These are phyloP conservation scores for Ochropleura plecta DNA, from an alignment of 2,888 invertebrate species.

Conservation along the genomic window DNA sequence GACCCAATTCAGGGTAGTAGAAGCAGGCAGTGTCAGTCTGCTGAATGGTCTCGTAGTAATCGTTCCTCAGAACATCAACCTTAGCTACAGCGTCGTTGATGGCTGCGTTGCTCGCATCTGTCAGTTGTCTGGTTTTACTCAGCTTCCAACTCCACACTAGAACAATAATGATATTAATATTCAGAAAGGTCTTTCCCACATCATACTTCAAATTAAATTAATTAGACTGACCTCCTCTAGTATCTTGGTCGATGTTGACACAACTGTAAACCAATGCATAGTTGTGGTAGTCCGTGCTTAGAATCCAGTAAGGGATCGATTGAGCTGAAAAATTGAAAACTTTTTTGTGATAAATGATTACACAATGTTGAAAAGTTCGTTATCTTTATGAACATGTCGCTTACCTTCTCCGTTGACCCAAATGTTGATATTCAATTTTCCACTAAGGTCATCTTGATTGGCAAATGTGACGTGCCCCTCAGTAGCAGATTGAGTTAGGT, in stretches of 20 bases:
- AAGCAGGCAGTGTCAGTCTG: conserved; percentile 79
- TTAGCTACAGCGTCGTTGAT: conserved; percentile 72
- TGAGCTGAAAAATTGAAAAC: conserved; percentile 65
- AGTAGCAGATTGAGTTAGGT: conserved; percentile 65
- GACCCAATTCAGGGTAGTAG: conserved; percentile 74
- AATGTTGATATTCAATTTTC: conserved; percentile 71
- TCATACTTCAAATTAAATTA: neutral
- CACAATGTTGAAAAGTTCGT: conserved; percentile 8
- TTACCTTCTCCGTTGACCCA: conserved; percentile 40
- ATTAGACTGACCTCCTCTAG: conserved; percentile 70
- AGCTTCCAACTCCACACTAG: conserved; percentile 79
- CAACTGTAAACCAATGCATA: conserved; percentile 92
- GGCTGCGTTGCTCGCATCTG: conserved; percentile 60
- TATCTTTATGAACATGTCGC: conserved; percentile 48
- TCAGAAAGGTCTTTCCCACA: neutral
- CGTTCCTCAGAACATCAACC: conserved; percentile 72
- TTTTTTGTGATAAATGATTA: neutral
- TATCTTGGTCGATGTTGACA: conserved; percentile 73
- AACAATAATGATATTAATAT: conserved; percentile 5
- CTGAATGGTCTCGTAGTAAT: conserved; percentile 73
- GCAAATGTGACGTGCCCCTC: conserved; percentile 67
- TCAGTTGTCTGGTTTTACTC: conserved; percentile 73
- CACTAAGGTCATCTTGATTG: conserved; percentile 70
- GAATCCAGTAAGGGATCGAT: conserved; percentile 76
- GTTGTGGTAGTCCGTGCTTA: conserved; percentile 90